A percentile compares a stretch with the other conserved stretches of the same genome.
phyloP scores from a whole-genome alignment of 1,140 invertebrate species.

The Hylyphantes graminicola region DNA sequence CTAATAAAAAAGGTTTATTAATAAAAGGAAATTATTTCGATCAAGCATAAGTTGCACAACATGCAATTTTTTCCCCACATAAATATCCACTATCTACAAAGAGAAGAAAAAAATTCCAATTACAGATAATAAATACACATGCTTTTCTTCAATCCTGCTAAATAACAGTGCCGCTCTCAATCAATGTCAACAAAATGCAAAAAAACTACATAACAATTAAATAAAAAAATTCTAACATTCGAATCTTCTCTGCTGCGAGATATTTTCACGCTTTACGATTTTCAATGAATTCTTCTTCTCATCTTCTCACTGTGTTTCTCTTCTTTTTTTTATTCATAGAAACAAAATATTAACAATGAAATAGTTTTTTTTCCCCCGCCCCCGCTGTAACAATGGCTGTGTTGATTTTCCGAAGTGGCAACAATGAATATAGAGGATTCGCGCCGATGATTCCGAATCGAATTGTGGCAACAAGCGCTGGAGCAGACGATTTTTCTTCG shows the following conservation, averaged over 20 bases:
- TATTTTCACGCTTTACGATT: slow-evolving; percentile 21
- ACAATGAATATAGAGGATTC: slow-evolving; percentile 37
- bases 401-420: slow-evolving; percentile 47
- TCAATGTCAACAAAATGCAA: slow-evolving; percentile 35
- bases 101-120: slow-evolving; percentile 1
- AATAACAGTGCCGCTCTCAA: slow-evolving; percentile 45
- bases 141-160: slow-evolving; percentile 8
- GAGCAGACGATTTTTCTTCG: slow-evolving; percentile 5
- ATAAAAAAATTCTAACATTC: background rate
- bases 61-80: too few species aligned
- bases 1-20: too few species aligned
- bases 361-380: background rate
- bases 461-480: slow-evolving; percentile 36
- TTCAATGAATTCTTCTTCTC: background rate
- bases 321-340: slow-evolving; percentile 4
- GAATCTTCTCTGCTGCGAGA: background rate
- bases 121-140: slow-evolving; percentile 17
- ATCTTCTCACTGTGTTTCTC: background rate
- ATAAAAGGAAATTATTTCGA: too few species aligned
- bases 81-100: too few species aligned
- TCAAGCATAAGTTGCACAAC: too few species aligned
- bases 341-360: slow-evolving; percentile 42
- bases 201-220: slow-evolving; percentile 16
- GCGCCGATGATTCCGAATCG: slow-evolving; percentile 37
- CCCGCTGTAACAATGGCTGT: slow-evolving; percentile 24